Conservation (phyloP, 2,113 vertebrate species). For the Cryptomyrus ogoouensis region DNA sequence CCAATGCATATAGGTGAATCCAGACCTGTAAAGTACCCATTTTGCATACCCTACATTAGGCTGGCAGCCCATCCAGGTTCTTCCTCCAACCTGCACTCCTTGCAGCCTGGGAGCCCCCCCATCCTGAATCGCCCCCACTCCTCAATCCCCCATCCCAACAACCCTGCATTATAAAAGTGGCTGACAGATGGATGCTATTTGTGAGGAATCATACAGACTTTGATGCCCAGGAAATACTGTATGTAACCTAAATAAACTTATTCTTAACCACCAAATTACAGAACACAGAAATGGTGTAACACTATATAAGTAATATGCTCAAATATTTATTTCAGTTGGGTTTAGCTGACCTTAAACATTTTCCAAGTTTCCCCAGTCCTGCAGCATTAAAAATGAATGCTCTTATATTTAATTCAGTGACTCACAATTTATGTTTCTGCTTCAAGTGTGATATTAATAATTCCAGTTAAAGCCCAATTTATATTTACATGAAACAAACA, state of each 20-base stretch:
- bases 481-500: slow-evolving; percentile 5
- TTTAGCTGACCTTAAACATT: neutral
- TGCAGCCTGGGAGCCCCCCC: neutral
- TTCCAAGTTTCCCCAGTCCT: neutral
- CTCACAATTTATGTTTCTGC: slow-evolving; percentile 11
- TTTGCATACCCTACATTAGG: neutral
- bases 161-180: neutral
- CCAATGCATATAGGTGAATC: neutral
- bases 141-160: neutral
- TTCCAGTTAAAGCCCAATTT: neutral
- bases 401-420: slow-evolving; percentile 17
- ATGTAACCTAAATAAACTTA: neutral
- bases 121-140: neutral
- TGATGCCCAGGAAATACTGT: neutral
- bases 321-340: slow-evolving; percentile 15
- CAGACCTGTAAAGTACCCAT: neutral
- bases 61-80: neutral
- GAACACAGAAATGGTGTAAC: neutral
- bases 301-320: neutral
- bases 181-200: neutral
- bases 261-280: neutral
- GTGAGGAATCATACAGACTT: neutral
- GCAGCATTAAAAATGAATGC: slow-evolving; percentile 4
- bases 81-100: neutral
- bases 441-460: slow-evolving; percentile 15